Evolutionary conservation across 2,888 invertebrate genomes (phyloP).

Genomic region (Drosophila picticornis): DNA sequence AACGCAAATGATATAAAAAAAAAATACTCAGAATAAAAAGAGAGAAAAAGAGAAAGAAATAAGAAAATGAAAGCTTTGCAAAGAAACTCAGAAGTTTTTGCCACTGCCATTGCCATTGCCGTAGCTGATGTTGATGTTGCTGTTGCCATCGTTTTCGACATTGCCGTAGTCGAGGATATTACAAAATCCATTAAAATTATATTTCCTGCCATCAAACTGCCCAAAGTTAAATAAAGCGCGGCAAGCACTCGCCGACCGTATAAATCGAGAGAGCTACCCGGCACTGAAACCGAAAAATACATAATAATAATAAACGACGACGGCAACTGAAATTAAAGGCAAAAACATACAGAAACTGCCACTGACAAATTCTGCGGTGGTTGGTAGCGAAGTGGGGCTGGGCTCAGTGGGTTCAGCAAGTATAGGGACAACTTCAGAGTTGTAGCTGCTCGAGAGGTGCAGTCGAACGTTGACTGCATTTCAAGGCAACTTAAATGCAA

Average conservation of each 20-base stretch:
- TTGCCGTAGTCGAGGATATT: constrained; percentile 63
- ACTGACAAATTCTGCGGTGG: constrained; percentile 44
- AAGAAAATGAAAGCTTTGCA: constrained; percentile 22
- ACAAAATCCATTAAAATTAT: constrained; percentile 80
- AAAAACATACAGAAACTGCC: constrained; percentile 44
- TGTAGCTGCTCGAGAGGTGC: constrained; percentile 59
- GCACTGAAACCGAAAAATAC: constrained; percentile 59
- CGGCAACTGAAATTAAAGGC: constrained; percentile 60
- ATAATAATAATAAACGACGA: constrained; percentile 79
- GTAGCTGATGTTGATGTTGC: constrained; percentile 9
- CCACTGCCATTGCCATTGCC: constrained; percentile 5
- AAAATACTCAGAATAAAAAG: constrained; percentile 23
- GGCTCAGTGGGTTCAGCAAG: not conserved
- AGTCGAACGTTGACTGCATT: constrained; percentile 65
- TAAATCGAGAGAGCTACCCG: constrained; percentile 35
- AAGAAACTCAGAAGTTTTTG: constrained; percentile 56
- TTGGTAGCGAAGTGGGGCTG: not conserved
- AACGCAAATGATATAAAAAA: constrained; percentile 39
- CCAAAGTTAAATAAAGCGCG: constrained; percentile 78
- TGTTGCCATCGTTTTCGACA: constrained; percentile 27
- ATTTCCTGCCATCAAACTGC: constrained; percentile 81
- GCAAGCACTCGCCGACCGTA: constrained; percentile 46
- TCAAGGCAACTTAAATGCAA: constrained; percentile 49
- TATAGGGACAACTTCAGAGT: constrained; percentile 45
- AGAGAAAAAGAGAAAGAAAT: constrained; percentile 20